Conservation (phyloP, 2,113 vertebrate genomes). For the Clarias batrachus region DNA sequence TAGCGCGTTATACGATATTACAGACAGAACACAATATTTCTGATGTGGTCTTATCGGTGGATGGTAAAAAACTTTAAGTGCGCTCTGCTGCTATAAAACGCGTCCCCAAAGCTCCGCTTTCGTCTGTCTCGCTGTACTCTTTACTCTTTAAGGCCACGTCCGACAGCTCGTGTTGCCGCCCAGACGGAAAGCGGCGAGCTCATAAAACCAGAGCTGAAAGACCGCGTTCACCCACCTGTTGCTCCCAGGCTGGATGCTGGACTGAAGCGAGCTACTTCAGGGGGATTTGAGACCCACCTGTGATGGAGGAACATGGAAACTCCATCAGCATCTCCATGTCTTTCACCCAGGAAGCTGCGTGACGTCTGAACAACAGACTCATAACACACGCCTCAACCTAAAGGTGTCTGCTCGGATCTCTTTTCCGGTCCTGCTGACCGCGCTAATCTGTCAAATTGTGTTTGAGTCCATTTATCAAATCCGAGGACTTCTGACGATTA, state of each 20-base stretch:
- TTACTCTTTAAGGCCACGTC: conserved; percentile 49
- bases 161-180: conserved; percentile 70
- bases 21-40: conserved; percentile 23
- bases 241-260: conserved; percentile 55
- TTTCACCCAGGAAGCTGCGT: neutral
- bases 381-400: conserved; percentile 23
- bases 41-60: conserved; percentile 40
- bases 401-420: neutral
- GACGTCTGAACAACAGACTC: conserved; percentile 48
- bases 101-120: conserved; percentile 26
- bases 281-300: conserved; percentile 72
- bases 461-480: conserved; percentile 21
- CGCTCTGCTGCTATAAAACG: conserved; percentile 17
- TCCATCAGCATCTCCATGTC: conserved; percentile 36
- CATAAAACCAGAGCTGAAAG: conserved; percentile 64
- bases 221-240: conserved; percentile 72
- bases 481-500: neutral
- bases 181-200: conserved; percentile 67
- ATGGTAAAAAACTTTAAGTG: conserved; percentile 30
- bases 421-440: neutral
- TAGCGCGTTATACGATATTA: conserved; percentile 24
- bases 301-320: conserved; percentile 59
- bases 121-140: conserved; percentile 24
- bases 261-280: conserved; percentile 1
- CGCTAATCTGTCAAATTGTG: neutral